Evolutionary conservation across 2,113 vertebrate species (phyloP), one percentile per base, ranked within the genome.

Genomic region (Glaucidium brasilianum): DNA sequence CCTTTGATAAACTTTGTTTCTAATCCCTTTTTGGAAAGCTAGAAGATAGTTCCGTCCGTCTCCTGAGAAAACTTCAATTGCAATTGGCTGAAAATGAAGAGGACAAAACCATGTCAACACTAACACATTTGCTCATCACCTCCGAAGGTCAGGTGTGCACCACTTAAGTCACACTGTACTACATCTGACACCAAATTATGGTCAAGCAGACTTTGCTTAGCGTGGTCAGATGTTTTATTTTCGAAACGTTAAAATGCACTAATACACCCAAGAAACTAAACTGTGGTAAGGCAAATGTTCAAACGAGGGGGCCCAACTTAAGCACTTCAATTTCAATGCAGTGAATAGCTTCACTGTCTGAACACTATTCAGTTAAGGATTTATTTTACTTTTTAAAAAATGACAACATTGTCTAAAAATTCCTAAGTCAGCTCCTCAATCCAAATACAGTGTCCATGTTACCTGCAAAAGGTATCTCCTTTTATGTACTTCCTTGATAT

Each of bases 1-100:
- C 99, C 99, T 99, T 97, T 99, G 99, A 97, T 99, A 99, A 90
- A 99, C 99, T 98, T 99, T 99, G 98, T 99, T 99, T 94, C 99
- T 98, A 73, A 99, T 98, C 71, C 99, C 99, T 94, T 99, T 99
- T 95, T 99, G 99, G 97, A 99, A 99, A 81, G 99, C 98, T 41
- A 99, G 96, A 93, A 99, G 98, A 96, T 99, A 99, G 98, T 99
- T 99, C 69, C 99, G 98, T 72, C 99, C 99, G 1, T 99, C 99
- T n/a, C 99, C 99, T 50, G 99, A 99, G 98, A 99, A 99, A 77
- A 99, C 99, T 97, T 99, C 99, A 68, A 99, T 98, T 41, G 99
- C 99, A 97, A 99, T 99, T 50, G 99, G 99, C 99, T 99, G 96
- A 63, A 92, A 97, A 72, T 14, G 68, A 29, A 86, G 32, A 88